Conservation (phyloP, 2,113 vertebrate genomes). For the Heteronetta atricapilla region DNA sequence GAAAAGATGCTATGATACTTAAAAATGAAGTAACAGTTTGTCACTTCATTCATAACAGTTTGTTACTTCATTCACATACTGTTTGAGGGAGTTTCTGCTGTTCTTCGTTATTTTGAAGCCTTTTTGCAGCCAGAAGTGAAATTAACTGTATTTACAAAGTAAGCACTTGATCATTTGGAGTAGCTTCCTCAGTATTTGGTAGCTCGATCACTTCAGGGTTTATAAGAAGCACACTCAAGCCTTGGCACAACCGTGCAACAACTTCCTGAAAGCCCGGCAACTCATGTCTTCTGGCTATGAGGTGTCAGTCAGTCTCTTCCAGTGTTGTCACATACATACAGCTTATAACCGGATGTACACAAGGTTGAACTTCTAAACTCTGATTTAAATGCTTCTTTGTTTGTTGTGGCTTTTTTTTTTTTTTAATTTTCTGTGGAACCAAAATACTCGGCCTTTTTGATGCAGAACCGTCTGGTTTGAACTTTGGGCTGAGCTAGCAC, state of each 20-base stretch:
- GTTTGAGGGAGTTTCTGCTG: neutral
- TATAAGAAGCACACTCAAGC: neutral
- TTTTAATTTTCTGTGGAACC: neutral
- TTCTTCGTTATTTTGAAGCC: neutral
- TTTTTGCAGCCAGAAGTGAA: neutral
- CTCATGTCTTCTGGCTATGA: neutral
- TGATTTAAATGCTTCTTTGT: neutral
- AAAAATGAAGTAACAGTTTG: neutral
- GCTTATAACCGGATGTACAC: neutral
- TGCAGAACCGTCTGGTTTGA: neutral
- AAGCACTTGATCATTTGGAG: neutral
- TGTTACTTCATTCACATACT: too few relatives aligned
- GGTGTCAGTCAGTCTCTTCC: neutral
- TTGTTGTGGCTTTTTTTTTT: neutral
- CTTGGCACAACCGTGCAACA: neutral
- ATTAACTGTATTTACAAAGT: neutral
- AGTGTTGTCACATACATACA: neutral
- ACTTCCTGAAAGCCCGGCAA: neutral
- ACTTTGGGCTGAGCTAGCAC: neutral
- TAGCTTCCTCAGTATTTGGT: neutral
- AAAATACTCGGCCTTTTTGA: neutral
- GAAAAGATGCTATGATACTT: neutral
- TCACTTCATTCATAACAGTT: too few relatives aligned
- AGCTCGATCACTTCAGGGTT: neutral
- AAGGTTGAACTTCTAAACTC: conserved; percentile 4